Conservation (phyloP, 2,888 invertebrate species). For the Brachypalpus laphriformis region DNA sequence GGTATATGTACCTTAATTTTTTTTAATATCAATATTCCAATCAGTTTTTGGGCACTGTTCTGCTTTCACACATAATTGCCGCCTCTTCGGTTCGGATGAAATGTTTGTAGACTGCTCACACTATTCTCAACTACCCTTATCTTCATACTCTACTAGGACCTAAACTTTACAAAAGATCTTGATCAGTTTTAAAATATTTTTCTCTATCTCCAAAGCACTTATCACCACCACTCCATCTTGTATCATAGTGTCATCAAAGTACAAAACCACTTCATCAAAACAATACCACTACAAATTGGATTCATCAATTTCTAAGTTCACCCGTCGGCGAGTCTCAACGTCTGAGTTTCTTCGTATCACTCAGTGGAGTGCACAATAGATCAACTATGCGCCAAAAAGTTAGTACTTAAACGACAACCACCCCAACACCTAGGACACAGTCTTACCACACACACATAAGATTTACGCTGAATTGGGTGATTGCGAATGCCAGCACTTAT, state of each 20-base stretch:
- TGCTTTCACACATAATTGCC: too few species aligned
- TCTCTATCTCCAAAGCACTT: too few species aligned
- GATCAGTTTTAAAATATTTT: too few species aligned
- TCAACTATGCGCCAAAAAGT: conserved; percentile 48
- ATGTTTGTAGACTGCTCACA: too few species aligned
- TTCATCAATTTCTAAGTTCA: conserved; percentile 23
- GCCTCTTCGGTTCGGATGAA: too few species aligned
- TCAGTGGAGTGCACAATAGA: conserved; percentile 21
- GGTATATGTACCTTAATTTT: too few species aligned
- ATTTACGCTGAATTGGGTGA: conserved; percentile 55
- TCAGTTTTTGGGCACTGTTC: too few species aligned
- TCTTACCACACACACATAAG: conserved; percentile 38
- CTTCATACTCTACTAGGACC: too few species aligned
- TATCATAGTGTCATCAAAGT: neutral
- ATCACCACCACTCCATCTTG: neutral
- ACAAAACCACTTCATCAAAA: neutral
- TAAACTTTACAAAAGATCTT: too few species aligned
- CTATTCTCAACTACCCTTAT: too few species aligned
- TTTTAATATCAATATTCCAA: too few species aligned
- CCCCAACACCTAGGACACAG: conserved; percentile 14
- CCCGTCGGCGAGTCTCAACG: neutral
- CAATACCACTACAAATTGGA: neutral
- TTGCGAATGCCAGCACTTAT: conserved; percentile 54
- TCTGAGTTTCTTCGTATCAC: conserved; percentile 7
- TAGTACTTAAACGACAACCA: conserved; percentile 36